Conservation (phyloP, 2,888 invertebrate genomes). For the Alentia gelatinosa region DNA sequence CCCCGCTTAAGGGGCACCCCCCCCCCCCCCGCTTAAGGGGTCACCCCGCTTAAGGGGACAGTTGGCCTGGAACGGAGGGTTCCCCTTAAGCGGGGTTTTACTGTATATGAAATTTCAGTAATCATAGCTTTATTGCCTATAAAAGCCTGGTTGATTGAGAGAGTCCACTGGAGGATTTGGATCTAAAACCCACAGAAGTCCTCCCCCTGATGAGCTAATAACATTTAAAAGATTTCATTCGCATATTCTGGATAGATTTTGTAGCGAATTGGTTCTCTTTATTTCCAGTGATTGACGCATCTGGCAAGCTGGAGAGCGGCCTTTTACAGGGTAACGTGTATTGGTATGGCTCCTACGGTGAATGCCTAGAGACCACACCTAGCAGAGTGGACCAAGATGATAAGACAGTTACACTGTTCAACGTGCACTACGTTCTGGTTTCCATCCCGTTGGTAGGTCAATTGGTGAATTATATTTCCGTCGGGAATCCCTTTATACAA, state of each 20-base stretch:
- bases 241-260: background rate
- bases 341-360: constrained; percentile 58
- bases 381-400: background rate
- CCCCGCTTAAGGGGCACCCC: no score
- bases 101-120: background rate
- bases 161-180: no score
- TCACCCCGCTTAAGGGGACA: no score
- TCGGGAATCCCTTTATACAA: background rate
- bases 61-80: no score
- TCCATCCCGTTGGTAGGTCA: background rate
- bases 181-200: no score
- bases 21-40: no score
- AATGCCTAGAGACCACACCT: constrained; percentile 35
- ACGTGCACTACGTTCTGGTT: background rate
- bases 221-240: background rate
- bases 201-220: background rate
- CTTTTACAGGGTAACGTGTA: constrained; percentile 55
- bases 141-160: background rate
- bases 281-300: constrained; percentile 60
- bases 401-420: background rate
- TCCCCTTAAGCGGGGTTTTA: no score
- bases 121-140: background rate
- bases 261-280: background rate
- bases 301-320: constrained; percentile 58
- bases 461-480: background rate